Base-by-base conservation (phyloP, 1,140 invertebrate genomes). In the Ephestia elutella region DNA sequence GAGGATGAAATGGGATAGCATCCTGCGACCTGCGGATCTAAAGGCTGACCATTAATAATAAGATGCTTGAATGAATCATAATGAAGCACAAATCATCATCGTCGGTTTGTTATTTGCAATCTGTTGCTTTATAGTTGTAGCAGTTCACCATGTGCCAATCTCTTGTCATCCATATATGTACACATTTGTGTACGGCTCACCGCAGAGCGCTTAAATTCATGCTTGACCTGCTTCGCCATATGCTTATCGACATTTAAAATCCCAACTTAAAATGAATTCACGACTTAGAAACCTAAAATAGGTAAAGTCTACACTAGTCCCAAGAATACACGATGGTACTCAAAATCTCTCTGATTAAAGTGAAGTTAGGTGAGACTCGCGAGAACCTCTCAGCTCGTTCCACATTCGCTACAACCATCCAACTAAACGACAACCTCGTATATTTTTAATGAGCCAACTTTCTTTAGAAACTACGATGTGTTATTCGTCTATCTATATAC, bases 401-500 rank as follows among this genome's bases (percentile, higher is more conserved):
- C 62, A 70, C 60, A 70, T 72, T 71, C 65, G 48, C n/a, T 54
- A 55, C 28, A 62, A 61, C 63, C 30, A 56, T 54, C 62, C 38
- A 59, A 64, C 64, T 70, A 70, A 68, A 66, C 60, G 63, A 65
- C 59, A 62, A 49, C 67, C 65, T 51, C 59, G 68, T 60, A 63
- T 66, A 73, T 72, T 74, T 77, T 76, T 74, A 74, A 74, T 64
- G 68, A 65, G 54, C 28, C 35, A 54, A 48, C 50, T 32, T 32
- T 21, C 15, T 54, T 44, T 15, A 44, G 5, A 44, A 44, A 11
- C 13, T 10, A 9, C 21, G 7, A 44, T 38, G 32, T 38, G 2
- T 5, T 38, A 5, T 5, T 28, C 3, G 25, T 28, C 25, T 28
- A 3, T 28, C 3, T 8, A 28, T 28, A 28, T 28, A 28, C 3